Conservation (phyloP, 2,888 invertebrate species). For the Tetragonisca angustula region DNA sequence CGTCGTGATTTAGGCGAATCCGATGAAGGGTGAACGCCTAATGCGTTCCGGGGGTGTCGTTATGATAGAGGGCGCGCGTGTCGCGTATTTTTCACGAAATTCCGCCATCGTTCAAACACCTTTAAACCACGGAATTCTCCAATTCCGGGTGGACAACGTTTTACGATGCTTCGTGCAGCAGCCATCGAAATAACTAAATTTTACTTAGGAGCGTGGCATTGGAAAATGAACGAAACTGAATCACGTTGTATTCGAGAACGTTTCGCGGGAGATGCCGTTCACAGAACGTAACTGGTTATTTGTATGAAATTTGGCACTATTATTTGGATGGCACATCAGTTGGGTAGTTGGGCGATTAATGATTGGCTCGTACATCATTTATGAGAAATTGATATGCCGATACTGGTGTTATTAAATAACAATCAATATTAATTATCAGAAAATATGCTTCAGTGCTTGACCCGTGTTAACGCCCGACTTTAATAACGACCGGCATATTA, state of each 20-base stretch:
- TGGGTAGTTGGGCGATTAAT: constrained; percentile 31
- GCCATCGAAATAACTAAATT: not conserved
- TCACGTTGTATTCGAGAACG: not conserved
- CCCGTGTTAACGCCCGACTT: constrained; percentile 10
- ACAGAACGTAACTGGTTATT: not conserved
- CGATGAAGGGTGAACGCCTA: constrained; percentile 57
- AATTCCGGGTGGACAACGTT: not conserved
- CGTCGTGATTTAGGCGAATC: constrained; percentile 61
- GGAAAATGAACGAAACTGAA: not conserved
- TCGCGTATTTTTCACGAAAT: constrained; percentile 19
- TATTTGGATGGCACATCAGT: constrained; percentile 20
- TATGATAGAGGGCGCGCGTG: constrained; percentile 34
- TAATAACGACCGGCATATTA: not conserved
- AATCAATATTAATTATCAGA: constrained; percentile 50
- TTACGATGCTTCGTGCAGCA: not conserved
- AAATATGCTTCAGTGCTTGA: constrained; percentile 26
- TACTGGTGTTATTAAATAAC: constrained; percentile 47
- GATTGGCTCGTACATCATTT: constrained; percentile 45
- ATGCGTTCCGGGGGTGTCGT: constrained; percentile 40
- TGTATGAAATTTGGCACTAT: constrained; percentile 28
- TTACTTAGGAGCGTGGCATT: not conserved
- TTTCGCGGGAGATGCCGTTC: constrained; percentile 1
- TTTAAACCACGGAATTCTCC: not conserved
- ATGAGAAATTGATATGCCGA: constrained; percentile 47
- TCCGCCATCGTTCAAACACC: not conserved